A percentile compares a stretch with the other conserved stretches of the same genome.
These are phyloP conservation scores for Orthosia gracilis DNA, from an alignment of 2,888 invertebrate genomes.

Conservation along the genomic window DNA sequence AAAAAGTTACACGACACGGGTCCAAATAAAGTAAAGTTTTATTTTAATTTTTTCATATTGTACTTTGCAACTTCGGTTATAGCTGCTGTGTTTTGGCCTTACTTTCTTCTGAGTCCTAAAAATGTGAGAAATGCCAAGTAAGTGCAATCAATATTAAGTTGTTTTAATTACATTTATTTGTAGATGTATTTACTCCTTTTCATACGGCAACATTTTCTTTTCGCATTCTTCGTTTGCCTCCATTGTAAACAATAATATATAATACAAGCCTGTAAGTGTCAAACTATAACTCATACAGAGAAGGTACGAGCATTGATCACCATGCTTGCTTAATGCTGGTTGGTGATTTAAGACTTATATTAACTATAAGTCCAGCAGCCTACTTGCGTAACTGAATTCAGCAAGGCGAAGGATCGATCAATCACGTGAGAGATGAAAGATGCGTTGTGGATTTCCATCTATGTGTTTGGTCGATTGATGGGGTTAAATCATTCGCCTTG, in stretches of 20 bases:
- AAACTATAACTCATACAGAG: too few species aligned
- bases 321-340: too few species aligned
- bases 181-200: not conserved
- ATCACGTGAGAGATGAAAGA: too few species aligned
- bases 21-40: conserved; percentile 78
- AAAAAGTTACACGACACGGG: conserved; percentile 76
- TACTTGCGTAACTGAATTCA: too few species aligned
- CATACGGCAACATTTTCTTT: not conserved
- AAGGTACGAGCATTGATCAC: too few species aligned
- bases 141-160: conserved; percentile 68
- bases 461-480: too few species aligned
- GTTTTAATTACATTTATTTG: conserved; percentile 6
- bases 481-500: too few species aligned
- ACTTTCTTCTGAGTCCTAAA: conserved; percentile 79
- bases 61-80: conserved; percentile 72
- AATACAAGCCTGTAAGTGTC: too few species aligned
- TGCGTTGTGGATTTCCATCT: too few species aligned
- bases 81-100: conserved; percentile 76
- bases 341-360: too few species aligned
- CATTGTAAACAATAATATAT: not conserved
- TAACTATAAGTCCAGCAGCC: too few species aligned
- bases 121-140: conserved; percentile 85
- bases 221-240: not conserved
- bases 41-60: conserved; percentile 76
- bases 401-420: too few species aligned